Percentiles rank a stretch among this genome's conserved stretches.
phyloP scores from a whole-genome alignment of 2,113 vertebrate genomes.

The Pipra filicauda region DNA sequence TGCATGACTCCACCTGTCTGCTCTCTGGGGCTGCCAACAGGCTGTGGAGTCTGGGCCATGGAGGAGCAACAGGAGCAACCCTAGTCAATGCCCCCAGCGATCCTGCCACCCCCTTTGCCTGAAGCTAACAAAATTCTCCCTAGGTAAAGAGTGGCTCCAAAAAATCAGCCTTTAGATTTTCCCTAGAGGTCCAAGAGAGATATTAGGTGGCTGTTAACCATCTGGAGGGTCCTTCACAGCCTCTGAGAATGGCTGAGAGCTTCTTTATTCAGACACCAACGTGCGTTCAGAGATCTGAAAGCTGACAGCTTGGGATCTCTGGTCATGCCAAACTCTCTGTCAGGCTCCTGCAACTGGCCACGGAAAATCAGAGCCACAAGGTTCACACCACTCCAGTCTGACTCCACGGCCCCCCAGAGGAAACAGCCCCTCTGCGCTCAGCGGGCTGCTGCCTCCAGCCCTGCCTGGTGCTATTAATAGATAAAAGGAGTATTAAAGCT shows the following conservation, averaged over 20 bases:
- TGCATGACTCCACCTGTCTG: not conserved
- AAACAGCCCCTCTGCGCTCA: not conserved
- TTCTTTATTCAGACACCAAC: not conserved
- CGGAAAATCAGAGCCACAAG: rapidly evolving
- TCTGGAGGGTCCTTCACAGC: not conserved
- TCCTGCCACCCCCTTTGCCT: not conserved
- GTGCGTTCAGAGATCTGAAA: not conserved
- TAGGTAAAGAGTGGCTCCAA: not conserved
- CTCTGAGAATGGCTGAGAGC: not conserved
- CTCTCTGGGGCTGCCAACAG: not conserved
- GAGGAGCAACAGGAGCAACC: not conserved
- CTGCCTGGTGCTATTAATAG: not conserved
- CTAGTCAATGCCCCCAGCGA: not conserved
- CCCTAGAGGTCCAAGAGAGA: not conserved
- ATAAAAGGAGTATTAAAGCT: not conserved
- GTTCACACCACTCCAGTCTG: not conserved
- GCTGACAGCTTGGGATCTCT: rapidly evolving
- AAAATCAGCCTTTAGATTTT: not conserved
- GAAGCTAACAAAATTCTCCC: not conserved
- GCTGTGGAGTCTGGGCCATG: not conserved
- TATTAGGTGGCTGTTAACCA: not conserved
- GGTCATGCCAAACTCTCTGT: rapidly evolving
- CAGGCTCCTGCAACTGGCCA: not conserved
- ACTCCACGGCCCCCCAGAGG: not conserved
- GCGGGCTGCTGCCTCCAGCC: not conserved